Conservation (phyloP, 2,797 vertebrate genomes). For the Pagetopsis macropterus region DNA sequence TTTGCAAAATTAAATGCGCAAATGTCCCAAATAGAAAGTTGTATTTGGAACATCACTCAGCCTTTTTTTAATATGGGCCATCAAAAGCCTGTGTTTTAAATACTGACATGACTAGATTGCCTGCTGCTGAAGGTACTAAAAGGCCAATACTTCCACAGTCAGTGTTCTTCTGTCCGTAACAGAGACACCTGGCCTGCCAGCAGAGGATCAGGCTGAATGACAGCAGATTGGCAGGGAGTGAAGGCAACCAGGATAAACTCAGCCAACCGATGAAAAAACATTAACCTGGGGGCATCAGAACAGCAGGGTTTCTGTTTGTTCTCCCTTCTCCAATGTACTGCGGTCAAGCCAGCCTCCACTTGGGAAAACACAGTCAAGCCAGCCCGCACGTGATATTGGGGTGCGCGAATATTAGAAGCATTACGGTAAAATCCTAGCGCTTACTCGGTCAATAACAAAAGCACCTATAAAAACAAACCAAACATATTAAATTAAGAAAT, state of each 20-base stretch:
- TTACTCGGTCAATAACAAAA: too few species aligned
- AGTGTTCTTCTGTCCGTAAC: slow-evolving; percentile 19
- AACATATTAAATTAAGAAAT: too few species aligned
- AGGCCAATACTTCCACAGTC: slow-evolving; percentile 32
- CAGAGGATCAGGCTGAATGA: slow-evolving; percentile 57
- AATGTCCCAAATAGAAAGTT: not conserved
- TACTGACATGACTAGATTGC: not conserved
- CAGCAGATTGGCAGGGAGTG: slow-evolving; percentile 50
- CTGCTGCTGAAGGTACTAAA: slow-evolving; percentile 11
- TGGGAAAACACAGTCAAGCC: too few species aligned
- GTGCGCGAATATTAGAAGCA: too few species aligned
- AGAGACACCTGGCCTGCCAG: slow-evolving; percentile 59
- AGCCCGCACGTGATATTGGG: too few species aligned
- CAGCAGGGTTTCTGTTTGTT: slow-evolving; percentile 13
- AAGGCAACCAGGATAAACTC: slow-evolving; percentile 37
- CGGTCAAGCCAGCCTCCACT: too few species aligned
- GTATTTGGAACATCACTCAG: not conserved
- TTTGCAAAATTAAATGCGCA: not conserved
- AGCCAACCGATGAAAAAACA: slow-evolving; percentile 31
- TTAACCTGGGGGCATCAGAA: slow-evolving; percentile 21
- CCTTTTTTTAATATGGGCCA: too few species aligned
- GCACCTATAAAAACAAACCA: too few species aligned
- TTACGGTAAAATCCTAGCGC: too few species aligned
- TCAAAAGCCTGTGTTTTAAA: not conserved
- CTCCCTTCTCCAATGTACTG: not conserved